Conservation (phyloP, 2,797 vertebrate species). For the Aplochiton taeniatus region DNA sequence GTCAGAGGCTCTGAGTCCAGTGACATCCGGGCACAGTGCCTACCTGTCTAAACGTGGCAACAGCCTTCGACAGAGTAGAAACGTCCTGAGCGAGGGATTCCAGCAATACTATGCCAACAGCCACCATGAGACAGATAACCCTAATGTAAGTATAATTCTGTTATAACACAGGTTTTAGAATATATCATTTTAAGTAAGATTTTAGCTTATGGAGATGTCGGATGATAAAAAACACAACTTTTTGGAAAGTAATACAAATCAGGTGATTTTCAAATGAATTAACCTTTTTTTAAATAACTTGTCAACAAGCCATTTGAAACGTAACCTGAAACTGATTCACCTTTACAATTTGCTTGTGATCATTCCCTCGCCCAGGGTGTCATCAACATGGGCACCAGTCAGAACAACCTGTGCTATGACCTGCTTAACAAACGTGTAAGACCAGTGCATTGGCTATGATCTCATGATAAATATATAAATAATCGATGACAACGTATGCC, state of each 20-base stretch:
- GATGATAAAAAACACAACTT: too few species aligned
- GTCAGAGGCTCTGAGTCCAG: conserved; percentile 8
- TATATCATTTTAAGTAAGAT: too few species aligned
- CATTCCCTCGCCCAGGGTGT: conserved; percentile 78
- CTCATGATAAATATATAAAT: too few species aligned
- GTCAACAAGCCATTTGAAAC: too few species aligned
- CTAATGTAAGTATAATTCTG: conserved; percentile 78
- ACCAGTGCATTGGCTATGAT: neutral
- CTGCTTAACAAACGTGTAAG: conserved; percentile 89
- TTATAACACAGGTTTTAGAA: too few species aligned
- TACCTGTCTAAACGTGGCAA: conserved; percentile 80
- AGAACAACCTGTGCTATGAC: conserved; percentile 96
- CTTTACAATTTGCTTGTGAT: too few species aligned
- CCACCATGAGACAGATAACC: conserved; percentile 85
- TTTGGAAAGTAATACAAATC: too few species aligned
- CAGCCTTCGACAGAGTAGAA: conserved; percentile 73
- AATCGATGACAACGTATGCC: too few species aligned
- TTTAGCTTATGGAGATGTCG: too few species aligned
- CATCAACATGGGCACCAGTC: conserved; percentile 93
- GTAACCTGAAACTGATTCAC: too few species aligned
- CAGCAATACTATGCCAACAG: conserved; percentile 80
- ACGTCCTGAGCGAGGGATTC: conserved; percentile 85
- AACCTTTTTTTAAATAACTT: too few species aligned
- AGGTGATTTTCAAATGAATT: too few species aligned
- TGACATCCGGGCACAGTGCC: conserved; percentile 32